Base-by-base conservation (phyloP, 2,113 vertebrate genomes). In the Sceloporus undulatus region DNA sequence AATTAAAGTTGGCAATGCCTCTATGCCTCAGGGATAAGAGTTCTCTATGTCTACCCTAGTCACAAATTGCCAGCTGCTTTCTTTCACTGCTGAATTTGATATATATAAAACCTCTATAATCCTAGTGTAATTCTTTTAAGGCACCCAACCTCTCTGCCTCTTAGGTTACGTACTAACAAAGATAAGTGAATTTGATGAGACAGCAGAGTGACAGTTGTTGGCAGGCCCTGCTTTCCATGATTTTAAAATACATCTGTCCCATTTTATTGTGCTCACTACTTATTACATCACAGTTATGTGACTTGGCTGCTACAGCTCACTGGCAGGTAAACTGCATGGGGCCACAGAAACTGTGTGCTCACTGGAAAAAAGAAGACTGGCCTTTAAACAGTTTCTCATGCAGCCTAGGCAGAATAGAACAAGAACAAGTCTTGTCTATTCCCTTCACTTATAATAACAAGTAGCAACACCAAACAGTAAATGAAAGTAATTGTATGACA, bases 151-250 rank as follows among this genome's bases (percentile, higher is more conserved):
- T 85, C 86, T 92, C 85, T 85, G 76, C 83, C 88, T 93, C 90
- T 85, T 79, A 88, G 90, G 88, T 92, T 94, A 91, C 89, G 92
- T 90, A 93, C 93, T 93, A 92, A 94, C 6, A 25, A 95, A 94
- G 93, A 91, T 91, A 94, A 95, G 94, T 85, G 90, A 90, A 91
- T 83, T 90, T 93, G 85, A 84, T 62, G 52, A 92, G 90, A 87
- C 83, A 89, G 59, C 66, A 89, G 90, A 94, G 88, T 90, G 94
- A 90, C 91, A 94, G 70, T 88, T 90, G 89, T 9, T 92, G 94
- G 83, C 90, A 94, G 91, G 42, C 82, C 90, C 87, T 82, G 85
- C 90, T 93, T 90, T 92, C 59, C 54, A 89, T 78, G 52, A 73
- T 89, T 92, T 91, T 86, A 88, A 92, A 94, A 80, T 91, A 92